These are phyloP conservation scores for Ptyas mucosa DNA, from an alignment of 2,113 vertebrate species.

Conservation along the genomic window DNA sequence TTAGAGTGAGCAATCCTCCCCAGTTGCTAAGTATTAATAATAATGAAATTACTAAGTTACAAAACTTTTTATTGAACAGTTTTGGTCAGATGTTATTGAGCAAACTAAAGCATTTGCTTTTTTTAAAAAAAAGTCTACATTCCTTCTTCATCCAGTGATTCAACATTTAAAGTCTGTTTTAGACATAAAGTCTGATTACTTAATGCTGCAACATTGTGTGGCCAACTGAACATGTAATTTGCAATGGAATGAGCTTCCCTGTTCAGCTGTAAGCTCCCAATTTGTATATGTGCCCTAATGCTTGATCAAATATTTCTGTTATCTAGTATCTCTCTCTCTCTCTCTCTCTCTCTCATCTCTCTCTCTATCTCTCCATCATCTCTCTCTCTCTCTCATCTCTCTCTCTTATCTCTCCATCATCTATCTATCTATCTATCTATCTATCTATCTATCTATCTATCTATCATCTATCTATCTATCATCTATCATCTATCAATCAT, in stretches of 20 bases:
- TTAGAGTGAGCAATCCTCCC: not conserved
- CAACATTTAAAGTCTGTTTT: not conserved
- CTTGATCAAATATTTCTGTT: not conserved
- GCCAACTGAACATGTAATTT: not conserved
- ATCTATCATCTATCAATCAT: too few relatives aligned
- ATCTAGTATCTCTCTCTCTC: too few relatives aligned
- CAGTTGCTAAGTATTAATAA: not conserved
- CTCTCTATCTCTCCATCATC: too few relatives aligned
- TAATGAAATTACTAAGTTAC: conserved; percentile 9
- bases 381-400: too few relatives aligned
- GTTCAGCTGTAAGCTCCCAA: not conserved
- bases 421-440: not conserved
- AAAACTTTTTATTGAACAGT: not conserved
- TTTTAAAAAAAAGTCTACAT: not conserved
- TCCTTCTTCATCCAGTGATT: not conserved
- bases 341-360: too few relatives aligned
- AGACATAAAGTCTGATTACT: not conserved
- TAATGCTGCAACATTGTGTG: not conserved
- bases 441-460: not conserved
- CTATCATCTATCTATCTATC: too few relatives aligned
- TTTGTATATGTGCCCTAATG: not conserved
- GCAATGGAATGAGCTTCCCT: not conserved
- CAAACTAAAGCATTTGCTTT: not conserved
- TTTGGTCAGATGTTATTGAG: not conserved
- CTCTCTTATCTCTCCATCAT: too few relatives aligned